Base-by-base conservation (phyloP, 2,888 invertebrate genomes). In the Parnassius apollo region DNA sequence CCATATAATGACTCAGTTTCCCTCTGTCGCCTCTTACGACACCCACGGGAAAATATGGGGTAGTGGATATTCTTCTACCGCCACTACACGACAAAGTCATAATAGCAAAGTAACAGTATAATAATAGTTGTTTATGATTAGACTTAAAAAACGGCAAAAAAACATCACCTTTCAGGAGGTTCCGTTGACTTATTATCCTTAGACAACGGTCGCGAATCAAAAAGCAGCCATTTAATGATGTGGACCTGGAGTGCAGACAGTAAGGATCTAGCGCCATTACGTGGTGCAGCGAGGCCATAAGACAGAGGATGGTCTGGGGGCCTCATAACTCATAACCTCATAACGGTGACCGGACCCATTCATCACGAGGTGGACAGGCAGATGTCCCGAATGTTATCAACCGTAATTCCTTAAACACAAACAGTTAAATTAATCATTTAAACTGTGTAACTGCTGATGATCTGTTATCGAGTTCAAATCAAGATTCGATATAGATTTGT, bases 281-380 rank as follows among this genome's bases (percentile, higher is more conserved):
- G 88, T 0, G 95, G 93, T 4, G 94, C 93, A 25, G 93, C 91
- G 13, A 96, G 80, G 0, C 95, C 95, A 72, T 94, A 95, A 0
- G 93, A 91, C n/a, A 94, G 77, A 1, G 88, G 86, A 66, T 93
- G 93, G 52, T 93, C 93, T 0, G 94, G 88, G 0, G 94, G 88
- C 48, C 94, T 91, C 81, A 95, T 93, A 18, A 92, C 82, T n/a
- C n/a, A n/a, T n/a, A n/a, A n/a, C n/a, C n/a, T n/a, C n/a, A n/a
- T n/a, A 96, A 85, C 0, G 95, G 93, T 1, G 95, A 95, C 55
- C 95, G 90, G 22, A 94, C 86, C 95, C 95, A 95, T 80, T 95
- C 95, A 0, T 94, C 93, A 13, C 95, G 90, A n/a, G 95, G 94
- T 2, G 95, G 94, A 64, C 94, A 94, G 0, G 94, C 93, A 0